Base-by-base conservation (phyloP, 1,140 invertebrate species). In the Ladona fulva region DNA sequence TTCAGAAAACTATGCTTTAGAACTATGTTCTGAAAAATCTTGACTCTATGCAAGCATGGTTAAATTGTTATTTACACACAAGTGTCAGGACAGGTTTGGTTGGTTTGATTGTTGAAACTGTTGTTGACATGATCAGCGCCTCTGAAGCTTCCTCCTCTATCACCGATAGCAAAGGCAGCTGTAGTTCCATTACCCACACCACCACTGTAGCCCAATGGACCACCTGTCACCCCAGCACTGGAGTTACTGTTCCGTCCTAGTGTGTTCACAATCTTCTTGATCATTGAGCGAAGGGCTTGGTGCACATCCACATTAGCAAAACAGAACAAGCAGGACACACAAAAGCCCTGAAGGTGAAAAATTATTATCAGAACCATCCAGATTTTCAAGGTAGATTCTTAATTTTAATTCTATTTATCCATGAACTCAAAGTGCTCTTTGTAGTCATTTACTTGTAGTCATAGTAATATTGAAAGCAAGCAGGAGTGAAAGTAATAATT, bases 291-390 rank as follows among this genome's bases (percentile, higher is more conserved):
- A 37, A 80, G 19, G 1, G 79, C 79, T 12, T 29, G 29, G 52
- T 79, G 82, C 82, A 90, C 89, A 83, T 89, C 87, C 78, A 86
- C 86, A 81, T 90, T 90, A 82, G 87, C 87, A 83, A 89, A 90
- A 80, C 89, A 90, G 80, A 90, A 89, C n/a, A 90, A 84, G 7
- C 89, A 81, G 16, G 88, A 83, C 12, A 90, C 89, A 75, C 86
- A 85, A 59, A 89, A 84, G 66, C 89, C 89, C 88, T 89, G 84
- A 22, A 66, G n/a, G 14, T 24, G 84, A 83, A 79, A 79, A 76
- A 81, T 73, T 77, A 52, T 25, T 37, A 76, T 19, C 24, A 75
- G n/a, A n/a, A n/a, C n/a, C n/a, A n/a, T n/a, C n/a, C n/a, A n/a
- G n/a, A n/a, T n/a, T n/a, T n/a, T n/a, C n/a, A n/a, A n/a, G n/a